Percentiles rank a stretch among this genome's conserved stretches.
These are phyloP conservation scores for Clangula hyemalis DNA, from an alignment of 2,797 vertebrate genomes.

Conservation along the genomic window DNA sequence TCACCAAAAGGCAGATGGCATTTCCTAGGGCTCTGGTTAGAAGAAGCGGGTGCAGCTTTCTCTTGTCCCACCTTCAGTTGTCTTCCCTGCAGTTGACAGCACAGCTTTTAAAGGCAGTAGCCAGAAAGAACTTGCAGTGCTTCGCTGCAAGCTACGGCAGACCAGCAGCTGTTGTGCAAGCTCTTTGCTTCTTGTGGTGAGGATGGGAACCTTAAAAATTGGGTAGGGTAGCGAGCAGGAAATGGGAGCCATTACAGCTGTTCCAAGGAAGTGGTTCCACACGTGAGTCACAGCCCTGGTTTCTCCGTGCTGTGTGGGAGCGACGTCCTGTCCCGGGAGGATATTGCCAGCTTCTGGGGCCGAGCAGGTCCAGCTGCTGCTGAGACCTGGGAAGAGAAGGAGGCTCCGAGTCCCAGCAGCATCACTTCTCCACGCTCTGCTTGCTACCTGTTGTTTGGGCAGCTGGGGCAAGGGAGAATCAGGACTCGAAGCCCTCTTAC, in stretches of 20 bases:
- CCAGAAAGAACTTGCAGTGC: not conserved
- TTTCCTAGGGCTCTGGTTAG: not conserved
- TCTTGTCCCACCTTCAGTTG: not conserved
- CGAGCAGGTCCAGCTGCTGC: not conserved
- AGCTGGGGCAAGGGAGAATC: not conserved
- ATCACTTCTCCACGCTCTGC: not conserved
- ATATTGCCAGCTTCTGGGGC: not conserved
- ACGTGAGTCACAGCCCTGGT: slow-evolving; percentile 56
- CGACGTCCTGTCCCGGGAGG: not conserved
- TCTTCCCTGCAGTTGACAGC: not conserved
- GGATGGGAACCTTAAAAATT: slow-evolving; percentile 50
- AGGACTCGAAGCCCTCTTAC: not conserved
- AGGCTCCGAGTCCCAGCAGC: not conserved
- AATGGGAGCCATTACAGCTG: slow-evolving; percentile 62
- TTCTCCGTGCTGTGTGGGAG: not conserved
- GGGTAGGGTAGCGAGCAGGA: slow-evolving; percentile 55
- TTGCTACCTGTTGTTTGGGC: not conserved
- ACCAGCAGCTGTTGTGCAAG: slow-evolving; percentile 27
- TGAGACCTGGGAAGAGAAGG: not conserved
- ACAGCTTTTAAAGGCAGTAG: not conserved
- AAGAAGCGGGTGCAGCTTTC: not conserved
- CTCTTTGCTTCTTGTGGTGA: slow-evolving; percentile 44
- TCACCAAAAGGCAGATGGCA: not conserved
- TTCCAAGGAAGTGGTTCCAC: slow-evolving; percentile 68
- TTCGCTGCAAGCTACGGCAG: not conserved